Percentiles rank a stretch among this genome's conserved stretches.
Evolutionary conservation across 1,140 invertebrate genomes (phyloP).

Genomic region (Octopus bimaculoides): DNA sequence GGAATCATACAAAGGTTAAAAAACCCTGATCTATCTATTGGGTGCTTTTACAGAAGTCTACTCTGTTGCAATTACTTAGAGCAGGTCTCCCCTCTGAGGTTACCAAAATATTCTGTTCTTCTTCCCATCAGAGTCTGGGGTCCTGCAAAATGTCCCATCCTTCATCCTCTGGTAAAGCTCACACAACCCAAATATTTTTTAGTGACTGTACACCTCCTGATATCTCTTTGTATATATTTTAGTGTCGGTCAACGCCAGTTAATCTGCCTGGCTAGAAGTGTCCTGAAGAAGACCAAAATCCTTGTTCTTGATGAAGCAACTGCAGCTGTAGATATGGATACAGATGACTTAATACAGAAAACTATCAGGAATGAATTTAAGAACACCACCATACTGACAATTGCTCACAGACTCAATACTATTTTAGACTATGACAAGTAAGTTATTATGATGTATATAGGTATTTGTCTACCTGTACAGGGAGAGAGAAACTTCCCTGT

Average conservation of each 20-base stretch:
- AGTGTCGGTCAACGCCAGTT: constrained; percentile 83
- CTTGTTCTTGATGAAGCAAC: constrained; percentile 93
- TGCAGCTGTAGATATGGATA: constrained; percentile 58
- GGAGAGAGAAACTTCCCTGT: too few species aligned
- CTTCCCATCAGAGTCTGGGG: too few species aligned
- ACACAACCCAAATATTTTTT: too few species aligned
- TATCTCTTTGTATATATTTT: constrained; percentile 48
- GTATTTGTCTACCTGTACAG: neutral
- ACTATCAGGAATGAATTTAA: constrained; percentile 84
- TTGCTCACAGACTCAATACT: constrained; percentile 89
- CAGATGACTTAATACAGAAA: constrained; percentile 82
- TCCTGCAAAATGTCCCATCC: too few species aligned
- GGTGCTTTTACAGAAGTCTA: too few species aligned
- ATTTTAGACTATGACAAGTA: constrained; percentile 70
- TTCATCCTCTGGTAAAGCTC: too few species aligned
- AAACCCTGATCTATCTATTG: too few species aligned
- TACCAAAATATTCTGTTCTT: too few species aligned
- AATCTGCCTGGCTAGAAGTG: constrained; percentile 78
- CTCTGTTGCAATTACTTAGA: too few species aligned
- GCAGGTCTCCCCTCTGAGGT: too few species aligned
- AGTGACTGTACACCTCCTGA: too few species aligned
- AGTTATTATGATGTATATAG: neutral
- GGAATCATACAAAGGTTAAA: too few species aligned
- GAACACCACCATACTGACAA: constrained; percentile 85
- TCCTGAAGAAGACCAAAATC: constrained; percentile 84